phyloP scores from a whole-genome alignment of 2,888 invertebrate species.

The Phytoseiulus persimilis region DNA sequence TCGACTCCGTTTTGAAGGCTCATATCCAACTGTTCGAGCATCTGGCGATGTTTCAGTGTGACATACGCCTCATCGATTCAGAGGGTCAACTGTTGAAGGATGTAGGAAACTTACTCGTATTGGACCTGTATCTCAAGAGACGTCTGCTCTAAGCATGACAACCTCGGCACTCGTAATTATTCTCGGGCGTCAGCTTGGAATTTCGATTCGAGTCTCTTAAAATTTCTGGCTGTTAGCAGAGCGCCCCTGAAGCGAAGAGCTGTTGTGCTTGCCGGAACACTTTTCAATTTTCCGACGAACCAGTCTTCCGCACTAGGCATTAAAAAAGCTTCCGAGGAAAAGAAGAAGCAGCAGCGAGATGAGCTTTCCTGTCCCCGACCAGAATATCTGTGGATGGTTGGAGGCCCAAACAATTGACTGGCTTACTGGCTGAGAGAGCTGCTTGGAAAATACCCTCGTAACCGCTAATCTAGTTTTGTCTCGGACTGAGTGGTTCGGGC shows the following conservation, averaged over 20 bases:
- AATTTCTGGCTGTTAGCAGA: neutral
- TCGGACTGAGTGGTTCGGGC: neutral
- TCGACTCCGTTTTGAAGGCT: neutral
- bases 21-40: neutral
- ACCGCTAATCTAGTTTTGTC: constrained; percentile 5
- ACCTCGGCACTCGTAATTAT: neutral
- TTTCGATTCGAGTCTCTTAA: neutral
- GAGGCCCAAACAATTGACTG: neutral
- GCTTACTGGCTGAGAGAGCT: neutral
- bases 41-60: neutral
- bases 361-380: neutral
- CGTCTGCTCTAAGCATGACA: neutral
- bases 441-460: neutral
- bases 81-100: neutral
- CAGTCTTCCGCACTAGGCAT: neutral
- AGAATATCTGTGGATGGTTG: neutral
- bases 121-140: neutral
- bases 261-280: neutral
- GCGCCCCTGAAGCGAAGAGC: neutral
- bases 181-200: neutral
- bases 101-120: neutral
- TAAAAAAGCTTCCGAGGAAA: neutral
- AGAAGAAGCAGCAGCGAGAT: neutral
- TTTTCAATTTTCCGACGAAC: neutral
- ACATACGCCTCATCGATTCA: neutral